Evolutionary conservation across 2,888 invertebrate species (phyloP), one percentile per base, ranked within the genome.

Genomic region (Lochmaea crataegi): DNA sequence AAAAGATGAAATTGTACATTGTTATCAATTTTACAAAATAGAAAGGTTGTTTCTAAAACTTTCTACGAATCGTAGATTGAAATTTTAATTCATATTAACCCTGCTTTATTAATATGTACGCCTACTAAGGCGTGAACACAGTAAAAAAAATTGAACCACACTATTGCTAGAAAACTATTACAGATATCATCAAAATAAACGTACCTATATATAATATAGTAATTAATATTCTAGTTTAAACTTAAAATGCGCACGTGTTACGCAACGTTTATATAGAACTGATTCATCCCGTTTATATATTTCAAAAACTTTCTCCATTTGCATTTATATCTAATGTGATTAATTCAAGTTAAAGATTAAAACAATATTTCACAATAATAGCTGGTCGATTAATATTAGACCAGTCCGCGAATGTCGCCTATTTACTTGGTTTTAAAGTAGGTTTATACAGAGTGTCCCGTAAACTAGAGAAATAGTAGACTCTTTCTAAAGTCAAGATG

Each of bases 301-400:
- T 38, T 32, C 38, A 61, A 51, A 51, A 51, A 38, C 61, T 61
- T 61, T 61, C 61, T 38, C 61, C 61, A 38, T 61, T 41, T 41
- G 38, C 41, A 16, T 41, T 61, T 61, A 61, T 61, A 61, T 61
- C 61, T 41, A 11, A 56, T 42, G 69, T 56, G 41, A 69, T 69
- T 69, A 69, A 69, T 69, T 69, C 63, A 68, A 64, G 42, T 51
- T n/a, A n/a, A n/a, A n/a, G n/a, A 64, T n/a, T 11, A 32, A 41
- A 56, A 64, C 56, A 42, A 64, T 63, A 69, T 69, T 69, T 69
- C 69, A 69, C 69, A 69, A 68, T 68, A 61, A 64, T 63, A 42
- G 32, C 51, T 69, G 53, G 26, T 68, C 68, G 48, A 68, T 51
- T 51, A 51, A 51, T n/a, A 7, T 51, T 48, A 48, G 48, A 1